A percentile compares a stretch with the other conserved stretches of the same genome.
Conservation (phyloP, 2,888 invertebrate genomes). For the Cosmia pyralina region DNA sequence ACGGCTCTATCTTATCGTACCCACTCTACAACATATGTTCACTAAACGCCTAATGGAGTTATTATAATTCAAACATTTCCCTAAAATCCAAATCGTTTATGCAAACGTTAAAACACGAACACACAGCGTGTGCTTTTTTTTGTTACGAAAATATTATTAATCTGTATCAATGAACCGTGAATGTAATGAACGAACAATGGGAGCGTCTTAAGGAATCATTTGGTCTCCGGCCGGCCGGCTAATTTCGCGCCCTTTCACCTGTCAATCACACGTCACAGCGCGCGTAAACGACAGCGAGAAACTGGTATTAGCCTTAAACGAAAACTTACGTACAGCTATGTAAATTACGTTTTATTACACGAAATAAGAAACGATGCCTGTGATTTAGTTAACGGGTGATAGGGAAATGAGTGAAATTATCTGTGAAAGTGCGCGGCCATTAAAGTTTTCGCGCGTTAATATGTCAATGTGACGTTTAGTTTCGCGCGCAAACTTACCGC, state of each 20-base stretch:
- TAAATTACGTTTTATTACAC: conserved; percentile 69
- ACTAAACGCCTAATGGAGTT: conserved; percentile 84
- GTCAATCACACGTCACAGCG: conserved; percentile 86
- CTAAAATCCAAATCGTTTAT: conserved; percentile 82
- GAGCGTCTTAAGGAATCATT: conserved; percentile 62
- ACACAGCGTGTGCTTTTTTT: conserved; percentile 81
- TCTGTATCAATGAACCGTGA: conserved; percentile 66
- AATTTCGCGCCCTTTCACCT: conserved; percentile 89
- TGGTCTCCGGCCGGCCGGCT: conserved; percentile 73
- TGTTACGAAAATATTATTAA: conserved; percentile 52
- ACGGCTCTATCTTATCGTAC: conserved; percentile 89
- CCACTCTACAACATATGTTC: conserved; percentile 88
- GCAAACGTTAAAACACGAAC: conserved; percentile 67
- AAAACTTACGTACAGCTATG: conserved; percentile 66
- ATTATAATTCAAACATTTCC: conserved; percentile 85
- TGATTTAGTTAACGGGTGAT: conserved; percentile 76
- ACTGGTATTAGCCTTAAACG: conserved; percentile 68
- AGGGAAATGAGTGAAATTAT: conserved; percentile 72
- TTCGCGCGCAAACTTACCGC: conserved; percentile 72
- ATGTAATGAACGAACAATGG: conserved; percentile 72
- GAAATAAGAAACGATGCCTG: conserved; percentile 78
- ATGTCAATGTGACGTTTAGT: conserved; percentile 77
- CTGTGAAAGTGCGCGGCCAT: conserved; percentile 74
- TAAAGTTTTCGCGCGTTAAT: conserved; percentile 81
- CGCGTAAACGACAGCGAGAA: conserved; percentile 78